A percentile compares a stretch with the other conserved stretches of the same genome.
These are phyloP conservation scores for Monochamus saltuarius DNA, from an alignment of 1,140 invertebrate species.

Conservation along the genomic window DNA sequence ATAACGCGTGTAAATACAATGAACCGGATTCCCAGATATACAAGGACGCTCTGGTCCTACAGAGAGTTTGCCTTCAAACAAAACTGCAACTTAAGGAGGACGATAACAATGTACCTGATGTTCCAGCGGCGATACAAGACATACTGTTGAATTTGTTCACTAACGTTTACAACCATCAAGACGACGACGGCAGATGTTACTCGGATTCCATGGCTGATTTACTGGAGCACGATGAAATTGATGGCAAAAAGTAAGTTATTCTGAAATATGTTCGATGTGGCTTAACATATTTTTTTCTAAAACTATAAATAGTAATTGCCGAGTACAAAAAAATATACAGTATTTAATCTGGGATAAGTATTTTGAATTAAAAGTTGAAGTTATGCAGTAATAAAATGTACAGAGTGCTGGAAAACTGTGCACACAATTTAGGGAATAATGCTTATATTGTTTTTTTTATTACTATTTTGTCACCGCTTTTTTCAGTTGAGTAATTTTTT, in stretches of 20 bases:
- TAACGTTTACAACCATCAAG: conserved; percentile 92
- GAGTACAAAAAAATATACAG: too few relatives aligned
- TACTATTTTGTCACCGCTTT: too few relatives aligned
- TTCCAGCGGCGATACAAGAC: conserved; percentile 85
- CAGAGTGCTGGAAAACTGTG: too few relatives aligned
- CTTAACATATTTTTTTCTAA: too few relatives aligned
- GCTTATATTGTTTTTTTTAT: too few relatives aligned
- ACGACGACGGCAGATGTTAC: conserved; percentile 93
- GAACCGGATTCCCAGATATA: conserved; percentile 99
- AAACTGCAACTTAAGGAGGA: conserved; percentile 86
- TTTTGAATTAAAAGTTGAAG: too few relatives aligned
- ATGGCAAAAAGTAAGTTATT: conserved; percentile 63
- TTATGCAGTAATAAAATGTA: too few relatives aligned
- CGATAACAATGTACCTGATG: conserved; percentile 85
- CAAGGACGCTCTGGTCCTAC: conserved; percentile 93
- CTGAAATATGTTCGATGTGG: too few relatives aligned
- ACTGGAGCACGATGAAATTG: conserved; percentile 81
- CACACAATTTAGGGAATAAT: too few relatives aligned
- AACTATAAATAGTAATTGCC: too few relatives aligned
- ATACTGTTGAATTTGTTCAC: conserved; percentile 91
- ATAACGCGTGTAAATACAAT: conserved; percentile 99
- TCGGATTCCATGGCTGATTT: conserved; percentile 95
- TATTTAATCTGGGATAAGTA: too few relatives aligned
- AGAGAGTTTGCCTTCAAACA: conserved; percentile 88
- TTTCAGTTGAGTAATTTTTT: too few relatives aligned